phyloP scores from a whole-genome alignment of 2,113 vertebrate genomes.

The Tychaedon coryphoeus region DNA sequence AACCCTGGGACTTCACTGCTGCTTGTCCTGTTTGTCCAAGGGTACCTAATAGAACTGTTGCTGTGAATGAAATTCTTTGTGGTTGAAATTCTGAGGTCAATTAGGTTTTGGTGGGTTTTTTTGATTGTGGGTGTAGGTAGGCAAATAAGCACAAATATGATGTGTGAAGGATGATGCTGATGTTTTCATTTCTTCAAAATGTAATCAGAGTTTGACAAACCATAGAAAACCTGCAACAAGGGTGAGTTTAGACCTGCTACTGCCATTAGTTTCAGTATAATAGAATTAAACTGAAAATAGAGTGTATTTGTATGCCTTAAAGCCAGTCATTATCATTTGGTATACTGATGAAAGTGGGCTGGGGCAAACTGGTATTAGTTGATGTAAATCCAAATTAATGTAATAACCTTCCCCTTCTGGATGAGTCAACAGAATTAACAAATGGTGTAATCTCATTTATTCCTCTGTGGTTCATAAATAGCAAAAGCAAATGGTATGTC shows the following conservation, averaged over 20 bases:
- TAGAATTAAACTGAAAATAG: constrained; percentile 9
- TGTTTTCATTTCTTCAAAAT: background rate
- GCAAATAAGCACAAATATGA: background rate
- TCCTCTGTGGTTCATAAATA: constrained; percentile 3
- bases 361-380: background rate
- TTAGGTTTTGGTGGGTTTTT: background rate
- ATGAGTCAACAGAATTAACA: constrained; percentile 63
- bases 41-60: background rate
- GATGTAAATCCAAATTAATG: constrained; percentile 47
- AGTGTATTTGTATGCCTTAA: background rate
- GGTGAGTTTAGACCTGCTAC: background rate
- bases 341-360: background rate
- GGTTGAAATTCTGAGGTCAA: background rate
- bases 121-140: background rate
- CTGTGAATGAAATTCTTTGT: background rate
- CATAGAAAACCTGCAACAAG: background rate
- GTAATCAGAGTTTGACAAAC: background rate
- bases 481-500: background rate
- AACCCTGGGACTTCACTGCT: background rate
- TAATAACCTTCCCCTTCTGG: constrained; percentile 47
- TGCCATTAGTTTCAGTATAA: constrained; percentile 1
- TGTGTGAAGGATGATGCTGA: background rate
- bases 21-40: background rate
- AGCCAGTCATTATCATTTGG: background rate
- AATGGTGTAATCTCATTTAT: constrained; percentile 56